phyloP scores from a whole-genome alignment of 2,797 vertebrate genomes.

The Huso huso region DNA sequence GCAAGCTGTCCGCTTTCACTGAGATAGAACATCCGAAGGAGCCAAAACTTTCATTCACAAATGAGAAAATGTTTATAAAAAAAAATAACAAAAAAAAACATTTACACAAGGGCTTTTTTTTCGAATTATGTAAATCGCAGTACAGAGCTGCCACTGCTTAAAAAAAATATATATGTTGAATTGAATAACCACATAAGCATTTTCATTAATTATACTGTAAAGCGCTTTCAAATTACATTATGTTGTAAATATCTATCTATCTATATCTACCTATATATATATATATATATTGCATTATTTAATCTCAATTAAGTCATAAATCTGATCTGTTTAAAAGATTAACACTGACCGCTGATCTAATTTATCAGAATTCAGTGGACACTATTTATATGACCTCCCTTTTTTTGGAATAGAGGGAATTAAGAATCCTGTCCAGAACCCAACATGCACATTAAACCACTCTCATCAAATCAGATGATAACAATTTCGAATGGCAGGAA shows the following conservation, averaged over 20 bases:
- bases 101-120: not conserved
- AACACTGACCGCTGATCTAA: constrained; percentile 4
- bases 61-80: constrained; percentile 16
- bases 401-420: not conserved
- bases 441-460: no score
- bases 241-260: no score
- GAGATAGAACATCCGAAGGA: constrained; percentile 63
- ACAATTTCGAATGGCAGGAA: no score
- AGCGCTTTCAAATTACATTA: constrained; percentile 25
- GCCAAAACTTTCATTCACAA: constrained; percentile 44
- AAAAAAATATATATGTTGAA: no score
- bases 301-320: constrained; percentile 19
- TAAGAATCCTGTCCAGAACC: no score
- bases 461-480: no score
- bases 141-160: no score
- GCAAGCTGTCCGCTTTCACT: constrained; percentile 66
- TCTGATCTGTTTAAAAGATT: constrained; percentile 24
- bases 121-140: no score
- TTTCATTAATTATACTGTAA: constrained; percentile 27
- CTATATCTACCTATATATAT: constrained; percentile 6
- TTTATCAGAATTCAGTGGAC: constrained; percentile 6
- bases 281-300: constrained; percentile 24
- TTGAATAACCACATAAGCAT: constrained; percentile 15
- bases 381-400: not conserved
- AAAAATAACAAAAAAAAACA: not conserved